Conservation (phyloP, 2,113 vertebrate genomes). For the Girardinichthys multiradiatus region DNA sequence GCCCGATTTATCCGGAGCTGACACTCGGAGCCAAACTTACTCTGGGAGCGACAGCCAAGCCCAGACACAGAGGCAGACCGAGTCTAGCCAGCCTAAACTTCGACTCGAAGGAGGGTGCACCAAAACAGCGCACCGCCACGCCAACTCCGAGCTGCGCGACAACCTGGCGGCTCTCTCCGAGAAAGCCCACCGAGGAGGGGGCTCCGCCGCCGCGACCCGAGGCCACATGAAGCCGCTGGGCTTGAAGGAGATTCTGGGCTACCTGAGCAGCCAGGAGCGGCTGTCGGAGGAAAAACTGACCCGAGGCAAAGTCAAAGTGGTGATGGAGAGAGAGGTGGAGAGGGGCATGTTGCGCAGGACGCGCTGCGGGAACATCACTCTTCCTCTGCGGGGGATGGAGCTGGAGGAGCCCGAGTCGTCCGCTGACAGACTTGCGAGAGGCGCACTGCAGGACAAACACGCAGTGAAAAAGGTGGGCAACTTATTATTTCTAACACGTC, state of each 20-base stretch:
- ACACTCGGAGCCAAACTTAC: constrained; percentile 71
- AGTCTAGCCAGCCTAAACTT: constrained; percentile 68
- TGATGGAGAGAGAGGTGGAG: constrained; percentile 83
- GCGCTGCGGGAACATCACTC: constrained; percentile 83
- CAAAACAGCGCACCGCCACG: constrained; percentile 34
- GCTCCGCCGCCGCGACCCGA: constrained; percentile 50
- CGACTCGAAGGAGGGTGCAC: constrained; percentile 49
- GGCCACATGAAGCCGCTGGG: constrained; percentile 74
- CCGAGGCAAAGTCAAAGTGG: constrained; percentile 84
- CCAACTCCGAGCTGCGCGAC: constrained; percentile 71
- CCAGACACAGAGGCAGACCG: constrained; percentile 41
- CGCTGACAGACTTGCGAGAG: constrained; percentile 60
- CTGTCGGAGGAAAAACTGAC: constrained; percentile 80
- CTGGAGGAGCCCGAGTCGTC: constrained; percentile 42
- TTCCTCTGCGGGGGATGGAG: constrained; percentile 76
- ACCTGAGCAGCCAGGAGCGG: constrained; percentile 74
- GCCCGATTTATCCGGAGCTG: constrained; percentile 48
- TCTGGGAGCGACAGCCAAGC: constrained; percentile 47
- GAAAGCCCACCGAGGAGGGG: constrained; percentile 50
- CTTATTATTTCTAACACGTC: constrained; percentile 73
- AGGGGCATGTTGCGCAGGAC: constrained; percentile 83
- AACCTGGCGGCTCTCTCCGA: constrained; percentile 74
- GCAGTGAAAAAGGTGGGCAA: constrained; percentile 69
- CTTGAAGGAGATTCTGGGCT: constrained; percentile 75
- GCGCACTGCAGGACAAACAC: constrained; percentile 73